These are phyloP conservation scores for Amphimedon queenslandica DNA, from an alignment of 37 sponge, comb jelly and placozoan species.

Conservation along the genomic window DNA sequence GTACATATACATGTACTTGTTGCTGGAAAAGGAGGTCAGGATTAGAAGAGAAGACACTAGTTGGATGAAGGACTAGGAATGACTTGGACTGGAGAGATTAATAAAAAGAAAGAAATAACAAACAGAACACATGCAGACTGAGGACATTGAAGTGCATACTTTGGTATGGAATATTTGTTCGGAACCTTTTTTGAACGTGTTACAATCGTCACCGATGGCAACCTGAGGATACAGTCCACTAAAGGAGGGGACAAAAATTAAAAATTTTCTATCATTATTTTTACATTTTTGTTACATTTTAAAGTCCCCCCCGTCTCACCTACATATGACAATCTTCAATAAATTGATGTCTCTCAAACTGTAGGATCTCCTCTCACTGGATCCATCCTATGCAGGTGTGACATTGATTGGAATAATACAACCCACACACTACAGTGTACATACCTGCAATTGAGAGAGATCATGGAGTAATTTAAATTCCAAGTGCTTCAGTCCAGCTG, in stretches of 20 bases:
- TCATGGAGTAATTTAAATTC: slow-evolving; percentile 85
- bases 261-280: background rate
- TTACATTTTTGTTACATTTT: background rate
- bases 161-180: slow-evolving; percentile 87
- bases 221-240: slow-evolving; percentile 95
- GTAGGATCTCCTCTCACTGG: slow-evolving; percentile 35
- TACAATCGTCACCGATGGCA: slow-evolving; percentile 82
- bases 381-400: slow-evolving; percentile 34
- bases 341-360: slow-evolving; percentile 60
- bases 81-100: slow-evolving; percentile 72
- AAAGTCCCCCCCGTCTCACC: slow-evolving; percentile 17
- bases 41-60: slow-evolving; percentile 74
- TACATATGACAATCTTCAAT: slow-evolving; percentile 71
- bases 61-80: slow-evolving; percentile 80
- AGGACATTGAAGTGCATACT: slow-evolving; percentile 15
- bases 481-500: slow-evolving; percentile 61
- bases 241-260: background rate
- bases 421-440: background rate
- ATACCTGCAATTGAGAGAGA: slow-evolving; percentile 68
- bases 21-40: slow-evolving; percentile 67
- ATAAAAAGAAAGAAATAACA: background rate
- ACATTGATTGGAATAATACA: slow-evolving; percentile 1
- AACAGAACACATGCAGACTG: background rate
- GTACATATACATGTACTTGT: slow-evolving; percentile 16
- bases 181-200: slow-evolving; percentile 76